Conservation (phyloP, 2,113 vertebrate species). For the Clarias macrocephalus region DNA sequence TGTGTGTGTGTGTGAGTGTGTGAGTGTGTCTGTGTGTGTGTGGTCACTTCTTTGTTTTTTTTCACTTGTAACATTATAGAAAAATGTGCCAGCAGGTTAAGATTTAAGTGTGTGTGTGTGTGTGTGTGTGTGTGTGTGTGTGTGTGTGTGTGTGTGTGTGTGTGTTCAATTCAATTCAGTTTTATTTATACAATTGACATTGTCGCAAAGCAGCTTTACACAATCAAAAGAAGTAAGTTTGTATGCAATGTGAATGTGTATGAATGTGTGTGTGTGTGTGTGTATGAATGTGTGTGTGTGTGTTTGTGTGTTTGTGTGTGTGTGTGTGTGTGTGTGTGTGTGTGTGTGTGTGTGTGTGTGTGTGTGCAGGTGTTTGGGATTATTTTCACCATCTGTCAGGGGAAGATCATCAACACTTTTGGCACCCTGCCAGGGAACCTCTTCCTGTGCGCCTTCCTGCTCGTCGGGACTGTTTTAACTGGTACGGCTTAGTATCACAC, state of each 20-base stretch:
- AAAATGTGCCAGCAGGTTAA: too few relatives aligned
- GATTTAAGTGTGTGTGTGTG: neutral
- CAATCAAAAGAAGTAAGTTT: too few relatives aligned
- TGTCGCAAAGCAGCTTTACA: too few relatives aligned
- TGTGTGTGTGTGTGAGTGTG: neutral
- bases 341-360: neutral
- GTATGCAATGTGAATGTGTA: too few relatives aligned
- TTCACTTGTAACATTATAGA: neutral
- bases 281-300: neutral
- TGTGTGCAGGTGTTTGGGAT: constrained; percentile 87
- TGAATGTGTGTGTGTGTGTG: neutral
- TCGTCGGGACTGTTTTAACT: constrained; percentile 82
- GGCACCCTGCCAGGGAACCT: constrained; percentile 83
- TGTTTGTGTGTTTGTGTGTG: too few relatives aligned
- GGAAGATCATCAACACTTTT: constrained; percentile 83
- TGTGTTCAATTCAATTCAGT: too few relatives aligned
- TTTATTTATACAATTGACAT: neutral
- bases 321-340: neutral
- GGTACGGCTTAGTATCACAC: constrained; percentile 67
- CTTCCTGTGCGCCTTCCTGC: constrained; percentile 83
- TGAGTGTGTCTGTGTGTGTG: constrained; percentile 61
- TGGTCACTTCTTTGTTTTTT: neutral
- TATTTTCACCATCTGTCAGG: constrained; percentile 88
- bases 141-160: neutral
- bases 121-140: neutral